These are phyloP conservation scores for Chaetura pelagica DNA, from an alignment of 2,113 vertebrate species.

Conservation along the genomic window DNA sequence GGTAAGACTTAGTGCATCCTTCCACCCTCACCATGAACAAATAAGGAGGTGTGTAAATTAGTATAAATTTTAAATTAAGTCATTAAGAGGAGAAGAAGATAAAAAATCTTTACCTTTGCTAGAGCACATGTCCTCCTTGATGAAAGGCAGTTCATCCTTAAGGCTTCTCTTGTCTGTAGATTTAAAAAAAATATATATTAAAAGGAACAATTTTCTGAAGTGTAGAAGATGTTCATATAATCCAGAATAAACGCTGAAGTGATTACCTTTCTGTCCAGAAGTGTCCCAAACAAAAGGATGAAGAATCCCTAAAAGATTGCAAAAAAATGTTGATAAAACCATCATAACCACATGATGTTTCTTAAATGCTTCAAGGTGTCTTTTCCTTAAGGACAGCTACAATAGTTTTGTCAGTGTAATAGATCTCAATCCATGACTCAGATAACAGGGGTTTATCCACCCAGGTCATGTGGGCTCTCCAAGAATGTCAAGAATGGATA, in stretches of 20 bases:
- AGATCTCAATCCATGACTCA: background rate
- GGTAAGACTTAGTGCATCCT: background rate
- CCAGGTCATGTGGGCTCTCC: accelerated
- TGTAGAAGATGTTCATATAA: background rate
- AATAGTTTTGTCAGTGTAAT: background rate
- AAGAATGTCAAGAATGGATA: background rate
- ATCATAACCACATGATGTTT: background rate
- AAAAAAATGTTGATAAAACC: background rate
- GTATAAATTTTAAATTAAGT: background rate
- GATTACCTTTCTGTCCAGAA: conserved; percentile 80
- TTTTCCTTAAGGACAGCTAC: background rate
- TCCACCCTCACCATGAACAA: background rate
- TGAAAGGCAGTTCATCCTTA: conserved; percentile 62
- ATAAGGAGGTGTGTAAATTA: background rate
- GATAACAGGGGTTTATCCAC: background rate
- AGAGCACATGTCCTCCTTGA: conserved; percentile 23
- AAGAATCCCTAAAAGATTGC: conserved; percentile 74
- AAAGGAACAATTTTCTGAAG: background rate
- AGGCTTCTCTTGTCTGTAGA: conserved; percentile 74
- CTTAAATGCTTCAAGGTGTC: background rate
- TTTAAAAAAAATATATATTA: background rate
- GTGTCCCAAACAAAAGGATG: conserved; percentile 78
- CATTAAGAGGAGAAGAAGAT: accelerated
- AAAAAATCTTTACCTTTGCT: conserved; percentile 61
- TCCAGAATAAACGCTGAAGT: background rate